Percentiles rank a stretch among this genome's conserved stretches.
phyloP scores from a whole-genome alignment of 2,888 invertebrate genomes.

The Drosophila kokeensis region DNA sequence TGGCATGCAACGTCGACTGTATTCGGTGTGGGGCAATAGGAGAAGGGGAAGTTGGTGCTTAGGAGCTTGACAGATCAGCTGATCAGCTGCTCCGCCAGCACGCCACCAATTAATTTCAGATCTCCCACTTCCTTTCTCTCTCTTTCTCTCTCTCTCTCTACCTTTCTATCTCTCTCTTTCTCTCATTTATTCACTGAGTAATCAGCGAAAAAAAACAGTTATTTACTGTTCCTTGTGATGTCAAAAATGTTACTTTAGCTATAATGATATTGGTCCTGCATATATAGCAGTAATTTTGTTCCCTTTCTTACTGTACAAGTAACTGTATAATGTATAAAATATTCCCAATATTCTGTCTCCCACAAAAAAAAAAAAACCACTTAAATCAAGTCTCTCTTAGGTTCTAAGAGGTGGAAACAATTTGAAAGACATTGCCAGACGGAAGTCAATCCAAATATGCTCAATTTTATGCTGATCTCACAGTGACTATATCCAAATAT shows the following conservation, averaged over 20 bases:
- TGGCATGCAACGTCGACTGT: conserved; percentile 43
- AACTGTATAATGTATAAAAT: not conserved
- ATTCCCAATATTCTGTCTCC: not conserved
- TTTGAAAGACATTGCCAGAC: not conserved
- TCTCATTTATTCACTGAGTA: not conserved
- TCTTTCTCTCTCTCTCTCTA: not conserved
- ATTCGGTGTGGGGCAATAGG: not conserved
- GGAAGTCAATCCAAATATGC: not conserved
- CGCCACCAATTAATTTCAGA: not conserved
- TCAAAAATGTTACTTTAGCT: not conserved
- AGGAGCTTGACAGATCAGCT: conserved; percentile 3
- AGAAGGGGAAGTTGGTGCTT: not conserved
- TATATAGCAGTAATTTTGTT: too few relatives aligned
- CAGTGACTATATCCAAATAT: not conserved
- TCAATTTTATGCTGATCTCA: not conserved
- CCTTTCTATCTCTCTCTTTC: not conserved
- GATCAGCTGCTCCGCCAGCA: not conserved
- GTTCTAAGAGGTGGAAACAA: not conserved
- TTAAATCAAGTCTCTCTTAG: not conserved
- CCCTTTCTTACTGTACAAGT: not conserved
- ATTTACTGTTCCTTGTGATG: not conserved
- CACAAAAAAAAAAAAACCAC: not conserved
- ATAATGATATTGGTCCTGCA: not conserved
- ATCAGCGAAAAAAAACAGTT: not conserved
- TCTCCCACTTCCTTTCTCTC: not conserved